Evolutionary conservation across 2,113 vertebrate genomes (phyloP), one percentile per base, ranked within the genome.

Genomic region (Sarotherodon lohbergeri): DNA sequence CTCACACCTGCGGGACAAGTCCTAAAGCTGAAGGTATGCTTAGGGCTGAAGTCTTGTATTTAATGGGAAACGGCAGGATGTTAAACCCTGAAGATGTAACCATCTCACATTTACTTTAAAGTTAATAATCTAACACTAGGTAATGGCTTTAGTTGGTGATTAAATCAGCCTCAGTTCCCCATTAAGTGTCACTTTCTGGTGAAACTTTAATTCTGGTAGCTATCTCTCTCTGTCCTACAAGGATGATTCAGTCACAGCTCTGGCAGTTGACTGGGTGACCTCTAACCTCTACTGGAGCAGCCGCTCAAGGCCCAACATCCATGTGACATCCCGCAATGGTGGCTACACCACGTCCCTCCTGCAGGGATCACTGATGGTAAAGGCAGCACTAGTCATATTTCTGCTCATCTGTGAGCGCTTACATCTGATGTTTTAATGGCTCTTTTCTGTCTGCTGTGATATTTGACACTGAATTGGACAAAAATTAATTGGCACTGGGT

Each of bases 201-300:
- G 0, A 50, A 76, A 76, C 71, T 55, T 24, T 9, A 24, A 36
- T 71, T 81, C 29, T 52, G 61, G 4, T 32, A 76, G 68, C 6
- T 27, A 10, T 59, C 17, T 19, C n/a, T 66, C 34, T 88, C 7
- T 1, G 2, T 79, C 24, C 7, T 55, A 63, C 1, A 63, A 96
- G 87, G 90, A 91, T 5, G 98, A 97, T 50, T 57, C 10, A 0
- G 95, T 99, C 80, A 93, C 88, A 0, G 96, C 97, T 36, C 83
- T 99, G 73, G 97, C 98, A 22, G 93, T 98, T 14, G 98, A 99
- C 94, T 99, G 98, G 98, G 90, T 98, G 85, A 98, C 97, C 0
- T 94, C 94, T 2, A 98, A 97, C 91, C 86, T 99, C 22, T 99
- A 98, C 92, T 99, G 98, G 98, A 98, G 98, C 5, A 96, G 95